Base-by-base conservation (phyloP, 2,888 invertebrate species). In the Dugesia japonica region DNA sequence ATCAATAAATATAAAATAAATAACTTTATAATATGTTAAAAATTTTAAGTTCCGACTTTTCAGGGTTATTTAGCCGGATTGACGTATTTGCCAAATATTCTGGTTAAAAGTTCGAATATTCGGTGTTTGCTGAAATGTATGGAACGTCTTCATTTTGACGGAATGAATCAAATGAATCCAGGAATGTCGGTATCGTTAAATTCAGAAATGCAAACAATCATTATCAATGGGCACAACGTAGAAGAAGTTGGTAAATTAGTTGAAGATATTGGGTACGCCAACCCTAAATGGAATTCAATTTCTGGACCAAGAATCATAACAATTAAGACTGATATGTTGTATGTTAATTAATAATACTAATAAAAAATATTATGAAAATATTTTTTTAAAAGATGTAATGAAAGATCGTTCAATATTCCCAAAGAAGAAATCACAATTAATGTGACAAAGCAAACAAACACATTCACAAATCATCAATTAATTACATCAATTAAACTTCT, bases 221-320 rank as follows among this genome's bases (percentile, higher is more conserved):
- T 91, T 20, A 91, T 94, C 81, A 92, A 92, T 82, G 92, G 94
- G 0, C 91, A 91, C 83, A 92, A 92, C 83, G 90, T 91, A 79
- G 90, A 90, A 17, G 92, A 94, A 83, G 89, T 94, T 80, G 93
- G 94, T 85, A 90, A 89, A 0, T 84, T 94, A 23, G 80, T 86
- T 72, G 80, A 81, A 38, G 80, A 83, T 75, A 82, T 97, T 80
- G 90, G 92, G 74, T 97, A 97, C 85, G 90, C 91, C 9, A 97
- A 97, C 86, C 89, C 90, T 17, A 88, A 94, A 77, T 89, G 90
- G 81, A 92, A 90, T 86, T 94, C 95, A 20, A 94, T 94, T n/a
- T 92, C 94, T 1, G 97, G 95, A 1, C 87, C 94, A 1, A 87
- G 97, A 27, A 92, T 92, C 83, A 88, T 93, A 81, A 89, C 89